Conservation (phyloP, 2,797 vertebrate genomes). For the Labroides dimidiatus region DNA sequence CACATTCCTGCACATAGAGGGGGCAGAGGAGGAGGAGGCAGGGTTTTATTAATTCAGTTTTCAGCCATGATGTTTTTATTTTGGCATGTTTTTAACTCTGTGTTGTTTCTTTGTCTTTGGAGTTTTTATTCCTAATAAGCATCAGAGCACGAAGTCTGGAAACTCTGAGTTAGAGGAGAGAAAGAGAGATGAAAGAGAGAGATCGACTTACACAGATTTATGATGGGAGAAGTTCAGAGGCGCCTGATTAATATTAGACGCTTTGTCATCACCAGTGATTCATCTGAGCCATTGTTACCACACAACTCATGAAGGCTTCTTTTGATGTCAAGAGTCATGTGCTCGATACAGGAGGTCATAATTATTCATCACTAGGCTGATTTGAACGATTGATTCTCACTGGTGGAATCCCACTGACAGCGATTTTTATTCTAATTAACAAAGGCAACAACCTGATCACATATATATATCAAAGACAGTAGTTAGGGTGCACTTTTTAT, state of each 20-base stretch:
- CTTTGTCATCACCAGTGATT: neutral
- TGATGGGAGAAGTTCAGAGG: neutral
- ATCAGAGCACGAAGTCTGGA: neutral
- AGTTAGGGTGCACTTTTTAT: too few relatives aligned
- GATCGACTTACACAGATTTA: neutral
- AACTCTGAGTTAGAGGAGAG: neutral
- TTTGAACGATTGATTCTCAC: too few relatives aligned
- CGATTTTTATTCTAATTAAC: too few relatives aligned
- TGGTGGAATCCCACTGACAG: too few relatives aligned
- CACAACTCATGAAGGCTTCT: neutral
- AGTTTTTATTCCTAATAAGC: neutral
- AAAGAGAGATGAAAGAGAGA: neutral
- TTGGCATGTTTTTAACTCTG: neutral
- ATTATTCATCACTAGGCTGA: too few relatives aligned
- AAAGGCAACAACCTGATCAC: too few relatives aligned
- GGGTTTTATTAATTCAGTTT: neutral
- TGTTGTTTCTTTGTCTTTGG: neutral
- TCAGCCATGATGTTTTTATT: conserved; percentile 11
- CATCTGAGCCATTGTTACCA: neutral
- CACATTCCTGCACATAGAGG: conserved; percentile 60
- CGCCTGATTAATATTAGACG: neutral
- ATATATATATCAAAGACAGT: too few relatives aligned
- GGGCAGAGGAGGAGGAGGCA: neutral
- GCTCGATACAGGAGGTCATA: too few relatives aligned
- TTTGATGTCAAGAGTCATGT: too few relatives aligned